Conservation (phyloP, 2,888 invertebrate genomes). For the Psylliodes chrysocephalus region DNA sequence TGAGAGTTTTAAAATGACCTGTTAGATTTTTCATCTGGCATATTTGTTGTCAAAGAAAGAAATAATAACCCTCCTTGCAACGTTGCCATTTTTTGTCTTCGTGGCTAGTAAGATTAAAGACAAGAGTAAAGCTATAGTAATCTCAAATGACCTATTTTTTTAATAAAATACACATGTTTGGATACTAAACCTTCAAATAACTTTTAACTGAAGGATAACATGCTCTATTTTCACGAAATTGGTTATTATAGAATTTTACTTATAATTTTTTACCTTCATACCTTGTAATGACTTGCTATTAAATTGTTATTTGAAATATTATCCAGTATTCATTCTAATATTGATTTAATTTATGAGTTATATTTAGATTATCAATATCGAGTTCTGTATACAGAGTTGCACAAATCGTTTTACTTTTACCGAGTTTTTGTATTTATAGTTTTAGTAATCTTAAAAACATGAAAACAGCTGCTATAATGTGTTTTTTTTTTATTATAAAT, state of each 20-base stretch:
- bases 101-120: no score
- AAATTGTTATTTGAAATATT: conserved; percentile 5
- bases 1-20: no score
- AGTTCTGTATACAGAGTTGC: conserved; percentile 1
- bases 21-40: no score
- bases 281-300: not conserved
- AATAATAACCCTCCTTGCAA: no score
- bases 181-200: no score
- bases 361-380: conserved; percentile 14
- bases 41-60: no score
- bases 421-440: not conserved
- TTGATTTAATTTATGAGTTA: conserved; percentile 14
- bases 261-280: not conserved
- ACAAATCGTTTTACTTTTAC: conserved; percentile 1
- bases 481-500: not conserved
- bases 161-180: no score
- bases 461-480: not conserved
- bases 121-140: no score
- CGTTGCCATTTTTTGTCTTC: no score
- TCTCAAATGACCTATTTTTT: no score
- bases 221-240: not conserved
- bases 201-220: no score
- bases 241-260: not conserved
- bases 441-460: not conserved
- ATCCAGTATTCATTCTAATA: conserved; percentile 1